Percentiles rank a stretch among this genome's conserved stretches.
Conservation (phyloP, 1,140 invertebrate genomes). For the Leptinotarsa lineolata region DNA sequence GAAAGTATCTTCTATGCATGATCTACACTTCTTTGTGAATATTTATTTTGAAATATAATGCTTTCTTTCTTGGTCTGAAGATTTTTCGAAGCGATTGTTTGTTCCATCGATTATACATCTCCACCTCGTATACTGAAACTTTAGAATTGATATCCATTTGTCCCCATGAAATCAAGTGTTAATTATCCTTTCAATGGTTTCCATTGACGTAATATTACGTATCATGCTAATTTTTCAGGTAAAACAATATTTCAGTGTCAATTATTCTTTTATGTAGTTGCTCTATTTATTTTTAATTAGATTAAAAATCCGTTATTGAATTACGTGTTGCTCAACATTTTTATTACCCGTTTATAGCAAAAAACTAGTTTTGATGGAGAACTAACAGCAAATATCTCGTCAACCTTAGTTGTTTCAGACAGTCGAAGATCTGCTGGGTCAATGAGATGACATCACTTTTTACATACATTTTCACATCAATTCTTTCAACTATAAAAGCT, state of each 20-base stretch:
- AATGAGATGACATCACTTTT: constrained; percentile 18
- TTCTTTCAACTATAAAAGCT: background rate
- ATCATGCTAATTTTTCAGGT: constrained; percentile 1
- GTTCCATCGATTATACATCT: no score
- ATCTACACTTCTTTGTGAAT: no score
- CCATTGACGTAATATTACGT: background rate
- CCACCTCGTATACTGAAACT: no score
- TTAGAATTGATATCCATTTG: no score
- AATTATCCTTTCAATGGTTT: background rate
- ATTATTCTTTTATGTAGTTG: background rate
- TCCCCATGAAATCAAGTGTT: no score
- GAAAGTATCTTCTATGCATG: no score
- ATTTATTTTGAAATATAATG: no score
- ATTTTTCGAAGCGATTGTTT: no score
- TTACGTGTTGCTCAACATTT: background rate
- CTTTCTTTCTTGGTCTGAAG: no score
- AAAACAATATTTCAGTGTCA: background rate
- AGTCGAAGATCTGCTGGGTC: constrained; percentile 12
- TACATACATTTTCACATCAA: background rate
- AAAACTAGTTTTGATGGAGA: constrained; percentile 8
- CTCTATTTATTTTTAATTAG: constrained; percentile 10
- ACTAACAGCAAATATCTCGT: constrained; percentile 11
- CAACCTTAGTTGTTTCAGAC: constrained; percentile 10
- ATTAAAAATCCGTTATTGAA: background rate
- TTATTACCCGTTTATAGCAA: background rate